phyloP scores from a whole-genome alignment of 2,113 vertebrate genomes.

The Nothoprocta perdicaria region DNA sequence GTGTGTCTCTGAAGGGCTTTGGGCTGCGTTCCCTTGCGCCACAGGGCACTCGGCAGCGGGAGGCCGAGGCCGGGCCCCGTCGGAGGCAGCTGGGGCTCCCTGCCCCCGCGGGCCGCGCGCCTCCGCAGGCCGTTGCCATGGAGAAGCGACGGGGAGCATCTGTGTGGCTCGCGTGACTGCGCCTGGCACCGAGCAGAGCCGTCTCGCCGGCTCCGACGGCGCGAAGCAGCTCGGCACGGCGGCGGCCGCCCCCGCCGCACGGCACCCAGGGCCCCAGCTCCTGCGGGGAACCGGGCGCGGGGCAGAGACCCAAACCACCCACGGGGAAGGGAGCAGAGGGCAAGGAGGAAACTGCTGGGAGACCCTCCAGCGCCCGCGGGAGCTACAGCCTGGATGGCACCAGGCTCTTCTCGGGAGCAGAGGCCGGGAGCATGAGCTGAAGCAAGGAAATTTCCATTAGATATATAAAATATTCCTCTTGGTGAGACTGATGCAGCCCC shows the following conservation, averaged over 20 bases:
- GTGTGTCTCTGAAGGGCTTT: background rate
- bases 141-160: constrained; percentile 56
- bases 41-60: background rate
- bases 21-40: background rate
- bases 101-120: background rate
- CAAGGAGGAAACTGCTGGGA: background rate
- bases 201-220: background rate
- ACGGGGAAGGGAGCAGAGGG: background rate
- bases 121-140: constrained; percentile 69
- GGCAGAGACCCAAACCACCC: background rate
- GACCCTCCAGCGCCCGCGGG: accelerated
- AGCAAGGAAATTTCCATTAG: background rate
- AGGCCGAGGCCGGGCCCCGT: background rate
- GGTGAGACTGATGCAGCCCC: background rate
- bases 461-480: background rate
- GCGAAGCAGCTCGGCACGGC: background rate
- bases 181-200: constrained; percentile 28
- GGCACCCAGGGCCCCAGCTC: background rate
- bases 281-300: background rate
- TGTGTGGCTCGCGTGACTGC: constrained; percentile 5
- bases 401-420: background rate
- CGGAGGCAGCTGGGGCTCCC: background rate
- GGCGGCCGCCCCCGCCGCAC: background rate
- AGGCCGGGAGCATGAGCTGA: background rate
- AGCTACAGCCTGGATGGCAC: background rate